Evolutionary conservation across 2,113 vertebrate species (phyloP), one percentile per base, ranked within the genome.

Genomic region (Leucosticte australis): DNA sequence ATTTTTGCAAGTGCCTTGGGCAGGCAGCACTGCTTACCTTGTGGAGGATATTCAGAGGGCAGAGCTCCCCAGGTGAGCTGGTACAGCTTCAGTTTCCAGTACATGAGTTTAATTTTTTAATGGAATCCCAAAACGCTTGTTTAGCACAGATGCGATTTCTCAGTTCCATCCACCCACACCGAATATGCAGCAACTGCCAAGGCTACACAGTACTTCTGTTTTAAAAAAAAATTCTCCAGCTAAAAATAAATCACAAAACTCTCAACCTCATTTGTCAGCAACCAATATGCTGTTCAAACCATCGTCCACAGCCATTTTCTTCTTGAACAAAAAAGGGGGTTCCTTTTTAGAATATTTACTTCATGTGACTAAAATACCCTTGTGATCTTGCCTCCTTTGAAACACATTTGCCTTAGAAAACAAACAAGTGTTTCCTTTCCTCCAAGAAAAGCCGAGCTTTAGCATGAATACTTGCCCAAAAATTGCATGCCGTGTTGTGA

Each of bases 71-170:
- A 95, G 82, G 69, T 91, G 83, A 76, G 80, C 82, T 94, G 87
- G 82, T 81, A 81, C 2, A 95, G 59, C 90, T 87, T 94, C 92
- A 91, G 78, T 90, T 96, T 91, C 94, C 93, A 95, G 85, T 92
- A 96, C 87, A 95, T 78, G 95, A 83, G 94, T 95, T 90, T 64
- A 94, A 81, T 27, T 69, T 95, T 93, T 92, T 95, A 95, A 76
- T 41, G 83, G 71, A 83, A 94, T 94, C 70, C 88, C 92, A 81
- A 91, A 81, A 94, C 2, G 83, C 77, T 83, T 77, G 90, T 87
- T 89, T 39, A 85, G 94, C 92, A 81, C 82, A 94, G 80, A 92
- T 67, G 85, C 2, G 16, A 78, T 50, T 89, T 80, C 70, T 90
- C 83, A 89, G 74, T 87, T 95, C 73, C 88, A 96, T 93, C 88